These are phyloP conservation scores for Bettongia penicillata DNA, from an alignment of 2,113 vertebrate genomes.

Conservation along the genomic window DNA sequence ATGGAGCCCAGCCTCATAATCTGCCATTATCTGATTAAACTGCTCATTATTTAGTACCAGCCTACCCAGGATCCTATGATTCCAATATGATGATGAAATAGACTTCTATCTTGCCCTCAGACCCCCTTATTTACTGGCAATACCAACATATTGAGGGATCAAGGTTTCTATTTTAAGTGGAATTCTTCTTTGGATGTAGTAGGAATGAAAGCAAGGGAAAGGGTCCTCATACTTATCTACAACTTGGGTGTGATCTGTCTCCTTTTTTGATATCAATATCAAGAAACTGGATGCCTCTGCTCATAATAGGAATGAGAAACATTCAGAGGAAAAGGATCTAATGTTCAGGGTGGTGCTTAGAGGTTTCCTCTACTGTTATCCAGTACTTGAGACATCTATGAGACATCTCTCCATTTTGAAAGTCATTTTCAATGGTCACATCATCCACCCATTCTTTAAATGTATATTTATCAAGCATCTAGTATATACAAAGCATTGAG, in stretches of 20 bases:
- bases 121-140: not conserved
- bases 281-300: not conserved
- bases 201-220: not conserved
- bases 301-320: not conserved
- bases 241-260: not conserved
- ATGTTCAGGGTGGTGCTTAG: not conserved
- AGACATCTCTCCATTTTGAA: not conserved
- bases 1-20: not conserved
- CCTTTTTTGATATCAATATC: not conserved
- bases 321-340: not conserved
- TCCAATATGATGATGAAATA: not conserved
- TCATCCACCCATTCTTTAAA: not conserved
- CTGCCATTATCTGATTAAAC: not conserved
- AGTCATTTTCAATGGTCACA: conserved; percentile 12
- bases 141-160: not conserved
- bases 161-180: not conserved
- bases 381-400: not conserved
- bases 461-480: not conserved
- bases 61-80: not conserved
- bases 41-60: not conserved
- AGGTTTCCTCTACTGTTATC: not conserved
- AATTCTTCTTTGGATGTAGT: not conserved
- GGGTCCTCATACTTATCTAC: not conserved
- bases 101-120: not conserved
- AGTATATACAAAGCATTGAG: not conserved